Conservation (phyloP, 1,140 invertebrate species). For the Polypedilum pembai region DNA sequence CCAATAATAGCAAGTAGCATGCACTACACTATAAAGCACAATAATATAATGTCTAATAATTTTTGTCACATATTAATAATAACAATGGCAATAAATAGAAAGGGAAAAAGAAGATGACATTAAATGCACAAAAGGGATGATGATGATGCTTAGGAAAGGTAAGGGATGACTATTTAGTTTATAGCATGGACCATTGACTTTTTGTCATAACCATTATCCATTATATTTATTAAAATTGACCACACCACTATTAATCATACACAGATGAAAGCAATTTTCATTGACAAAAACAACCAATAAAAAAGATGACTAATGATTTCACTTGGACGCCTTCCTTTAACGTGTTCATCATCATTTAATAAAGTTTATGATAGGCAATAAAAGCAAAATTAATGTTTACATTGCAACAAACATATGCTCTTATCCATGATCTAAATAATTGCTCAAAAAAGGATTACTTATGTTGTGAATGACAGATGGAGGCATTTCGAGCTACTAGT, state of each 20-base stretch:
- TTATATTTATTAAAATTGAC: background rate
- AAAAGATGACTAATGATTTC: background rate
- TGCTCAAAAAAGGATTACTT: slow-evolving; percentile 12
- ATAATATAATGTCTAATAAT: background rate
- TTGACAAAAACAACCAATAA: slow-evolving; percentile 19
- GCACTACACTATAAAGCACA: too few species aligned
- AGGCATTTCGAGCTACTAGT: background rate
- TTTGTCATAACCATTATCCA: background rate
- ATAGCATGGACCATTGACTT: background rate
- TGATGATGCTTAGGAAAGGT: too few species aligned
- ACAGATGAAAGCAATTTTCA: background rate
- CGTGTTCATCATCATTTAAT: slow-evolving; percentile 13
- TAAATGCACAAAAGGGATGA: background rate
- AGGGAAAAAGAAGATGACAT: background rate
- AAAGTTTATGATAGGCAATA: background rate
- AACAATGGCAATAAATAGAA: background rate
- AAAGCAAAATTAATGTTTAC: slow-evolving; percentile 7
- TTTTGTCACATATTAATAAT: background rate
- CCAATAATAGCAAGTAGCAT: background rate
- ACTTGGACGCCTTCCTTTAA: background rate
- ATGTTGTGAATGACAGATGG: background rate
- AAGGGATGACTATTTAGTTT: too few species aligned
- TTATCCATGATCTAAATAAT: background rate
- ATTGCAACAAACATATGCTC: background rate
- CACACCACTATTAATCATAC: background rate